These are phyloP conservation scores for Typhlomys cinereus DNA, from an alignment of 2,113 vertebrate species.

Conservation along the genomic window DNA sequence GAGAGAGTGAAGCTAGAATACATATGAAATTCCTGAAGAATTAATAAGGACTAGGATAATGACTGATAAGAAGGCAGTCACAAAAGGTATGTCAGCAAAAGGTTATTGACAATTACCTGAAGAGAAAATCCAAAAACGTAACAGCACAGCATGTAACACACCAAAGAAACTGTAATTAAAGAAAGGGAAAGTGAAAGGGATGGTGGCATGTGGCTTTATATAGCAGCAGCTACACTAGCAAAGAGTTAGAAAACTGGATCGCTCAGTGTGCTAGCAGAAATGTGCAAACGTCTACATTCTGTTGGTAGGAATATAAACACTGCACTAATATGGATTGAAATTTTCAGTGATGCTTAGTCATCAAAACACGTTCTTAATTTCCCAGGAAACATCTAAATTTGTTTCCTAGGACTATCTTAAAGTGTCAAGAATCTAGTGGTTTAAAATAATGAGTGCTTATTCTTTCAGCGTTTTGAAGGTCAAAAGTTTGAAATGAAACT, in stretches of 20 bases:
- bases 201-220: not conserved
- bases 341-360: not conserved
- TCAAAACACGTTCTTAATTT: not conserved
- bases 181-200: constrained; percentile 32
- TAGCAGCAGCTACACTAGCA: not conserved
- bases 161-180: not conserved
- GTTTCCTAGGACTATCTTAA: not conserved
- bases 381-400: not conserved
- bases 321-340: not conserved
- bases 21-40: not conserved
- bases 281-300: not conserved
- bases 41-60: not conserved
- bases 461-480: not conserved
- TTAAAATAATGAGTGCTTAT: not conserved
- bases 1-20: not conserved
- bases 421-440: not conserved
- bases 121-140: not conserved
- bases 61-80: not conserved
- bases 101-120: constrained; percentile 9
- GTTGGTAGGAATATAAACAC: not conserved
- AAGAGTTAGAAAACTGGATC: constrained; percentile 1
- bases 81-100: not conserved
- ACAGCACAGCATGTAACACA: not conserved
- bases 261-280: not conserved
- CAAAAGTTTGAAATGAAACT: not conserved